Evolutionary conservation across 2,888 invertebrate species (phyloP).

Genomic region (Unio delphinus): DNA sequence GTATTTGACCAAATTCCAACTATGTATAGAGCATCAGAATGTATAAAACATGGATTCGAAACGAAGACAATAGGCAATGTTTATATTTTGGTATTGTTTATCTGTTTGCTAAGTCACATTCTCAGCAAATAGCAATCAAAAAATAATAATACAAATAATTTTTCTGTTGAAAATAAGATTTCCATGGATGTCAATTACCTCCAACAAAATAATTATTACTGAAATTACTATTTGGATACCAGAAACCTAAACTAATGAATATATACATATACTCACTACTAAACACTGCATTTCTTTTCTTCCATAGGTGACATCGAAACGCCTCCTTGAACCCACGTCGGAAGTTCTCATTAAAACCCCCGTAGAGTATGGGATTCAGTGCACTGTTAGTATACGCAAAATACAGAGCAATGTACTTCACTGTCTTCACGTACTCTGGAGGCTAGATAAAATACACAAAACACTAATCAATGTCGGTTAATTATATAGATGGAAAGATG

Average conservation of each 20-base stretch:
- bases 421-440: conserved; percentile 31
- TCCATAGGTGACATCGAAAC: conserved; percentile 44
- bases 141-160: too few species aligned
- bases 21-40: too few species aligned
- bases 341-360: conserved; percentile 62
- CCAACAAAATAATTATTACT: too few species aligned
- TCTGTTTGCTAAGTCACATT: too few species aligned
- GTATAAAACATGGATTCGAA: too few species aligned
- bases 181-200: too few species aligned
- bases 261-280: conserved; percentile 40
- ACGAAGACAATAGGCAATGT: too few species aligned
- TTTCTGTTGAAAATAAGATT: too few species aligned
- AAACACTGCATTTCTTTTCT: conserved; percentile 40
- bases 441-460: conserved; percentile 30
- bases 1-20: too few species aligned
- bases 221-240: too few species aligned
- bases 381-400: conserved; percentile 60
- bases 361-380: conserved; percentile 58
- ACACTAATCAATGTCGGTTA: not conserved
- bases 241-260: not conserved
- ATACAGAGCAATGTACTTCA: conserved; percentile 53
- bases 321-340: conserved; percentile 55
- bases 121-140: too few species aligned
- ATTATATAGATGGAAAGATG: not conserved
- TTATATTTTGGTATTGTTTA: too few species aligned